These are phyloP conservation scores for Tetraodon nigroviridis DNA, from an alignment of 2,113 vertebrate species.

Conservation along the genomic window DNA sequence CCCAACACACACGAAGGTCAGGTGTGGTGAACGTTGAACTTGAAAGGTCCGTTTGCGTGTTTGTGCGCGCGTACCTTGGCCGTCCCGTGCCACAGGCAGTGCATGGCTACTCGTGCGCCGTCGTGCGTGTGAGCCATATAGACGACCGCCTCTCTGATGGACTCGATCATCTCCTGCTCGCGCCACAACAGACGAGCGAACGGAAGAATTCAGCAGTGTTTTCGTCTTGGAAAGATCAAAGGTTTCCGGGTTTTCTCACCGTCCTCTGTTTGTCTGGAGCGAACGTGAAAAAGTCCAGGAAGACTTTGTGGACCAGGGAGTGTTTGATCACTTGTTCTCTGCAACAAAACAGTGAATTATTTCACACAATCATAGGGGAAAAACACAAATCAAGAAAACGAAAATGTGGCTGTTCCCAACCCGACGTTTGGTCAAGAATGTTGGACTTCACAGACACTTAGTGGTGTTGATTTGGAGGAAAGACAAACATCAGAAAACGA, in stretches of 20 bases:
- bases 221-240: background rate
- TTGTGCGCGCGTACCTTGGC: conserved; percentile 78
- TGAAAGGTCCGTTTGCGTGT: background rate
- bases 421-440: no score
- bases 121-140: conserved; percentile 95
- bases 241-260: conserved; percentile 69
- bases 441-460: no score
- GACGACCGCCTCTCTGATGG: conserved; percentile 87
- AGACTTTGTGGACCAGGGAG: conserved; percentile 94
- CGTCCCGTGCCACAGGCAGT: conserved; percentile 92
- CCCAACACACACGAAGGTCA: background rate
- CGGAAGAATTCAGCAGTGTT: background rate
- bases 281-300: conserved; percentile 87
- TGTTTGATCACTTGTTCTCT: conserved; percentile 97
- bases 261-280: conserved; percentile 82
- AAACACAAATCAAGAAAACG: background rate
- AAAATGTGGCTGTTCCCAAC: background rate
- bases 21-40: no score
- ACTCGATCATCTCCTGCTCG: conserved; percentile 91
- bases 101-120: conserved; percentile 91
- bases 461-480: no score
- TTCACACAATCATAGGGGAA: background rate
- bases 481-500: no score
- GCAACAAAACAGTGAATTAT: conserved; percentile 15
- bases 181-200: background rate